Evolutionary conservation across 2,113 vertebrate species (phyloP).

Genomic region (Actenoides lindsayi): DNA sequence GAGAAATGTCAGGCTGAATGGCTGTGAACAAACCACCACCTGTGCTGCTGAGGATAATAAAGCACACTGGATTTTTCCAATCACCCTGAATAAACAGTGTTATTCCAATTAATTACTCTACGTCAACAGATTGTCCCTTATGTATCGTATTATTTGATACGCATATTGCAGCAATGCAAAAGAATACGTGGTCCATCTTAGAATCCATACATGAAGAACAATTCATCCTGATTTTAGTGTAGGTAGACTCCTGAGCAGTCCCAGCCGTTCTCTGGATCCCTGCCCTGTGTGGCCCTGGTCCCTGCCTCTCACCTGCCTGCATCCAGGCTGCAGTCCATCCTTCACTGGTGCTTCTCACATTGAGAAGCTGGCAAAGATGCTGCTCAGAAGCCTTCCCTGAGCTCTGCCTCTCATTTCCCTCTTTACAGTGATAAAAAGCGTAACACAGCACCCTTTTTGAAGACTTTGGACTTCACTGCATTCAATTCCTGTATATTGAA

Average conservation of each 20-base stretch:
- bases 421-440: neutral
- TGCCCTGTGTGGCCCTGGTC: fast-evolving
- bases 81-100: neutral
- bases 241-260: neutral
- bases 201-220: neutral
- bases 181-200: neutral
- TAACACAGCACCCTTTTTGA: neutral
- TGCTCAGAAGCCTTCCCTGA: neutral
- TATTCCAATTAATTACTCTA: neutral
- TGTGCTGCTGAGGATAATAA: neutral
- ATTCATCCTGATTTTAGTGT: neutral
- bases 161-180: neutral
- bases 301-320: neutral
- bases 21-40: neutral
- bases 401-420: neutral
- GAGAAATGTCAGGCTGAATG: neutral
- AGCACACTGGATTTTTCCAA: neutral
- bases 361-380: neutral
- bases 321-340: neutral
- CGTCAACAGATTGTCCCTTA: neutral
- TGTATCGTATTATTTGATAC: neutral
- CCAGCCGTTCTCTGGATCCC: neutral
- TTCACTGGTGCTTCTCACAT: fast-evolving
- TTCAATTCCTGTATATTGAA: neutral
- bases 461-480: neutral